Evolutionary conservation across 1,140 invertebrate genomes (phyloP).

Genomic region (Heliconius hewitsoni): DNA sequence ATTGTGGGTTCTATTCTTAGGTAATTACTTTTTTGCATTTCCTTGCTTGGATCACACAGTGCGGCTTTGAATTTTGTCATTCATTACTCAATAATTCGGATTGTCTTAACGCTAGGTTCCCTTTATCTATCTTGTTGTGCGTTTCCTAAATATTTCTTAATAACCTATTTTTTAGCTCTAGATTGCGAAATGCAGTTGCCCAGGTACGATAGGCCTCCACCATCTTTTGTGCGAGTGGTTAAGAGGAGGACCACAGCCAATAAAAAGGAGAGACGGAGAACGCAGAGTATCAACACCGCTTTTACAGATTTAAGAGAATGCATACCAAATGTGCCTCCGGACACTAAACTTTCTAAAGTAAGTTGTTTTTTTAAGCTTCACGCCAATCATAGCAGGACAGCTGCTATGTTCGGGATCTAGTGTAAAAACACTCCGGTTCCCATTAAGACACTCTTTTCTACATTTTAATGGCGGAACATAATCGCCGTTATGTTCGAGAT

Average conservation of each 20-base stretch:
- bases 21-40: no score
- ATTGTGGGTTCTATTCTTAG: no score
- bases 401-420: no score
- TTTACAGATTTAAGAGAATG: slow-evolving; percentile 95
- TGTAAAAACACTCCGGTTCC: no score
- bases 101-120: no score
- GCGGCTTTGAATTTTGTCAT: no score
- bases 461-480: neutral
- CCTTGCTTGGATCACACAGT: no score
- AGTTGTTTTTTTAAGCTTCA: slow-evolving; percentile 32
- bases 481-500: no score
- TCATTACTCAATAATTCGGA: no score
- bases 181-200: slow-evolving; percentile 71
- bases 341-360: slow-evolving; percentile 95
- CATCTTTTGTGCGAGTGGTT: slow-evolving; percentile 83
- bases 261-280: slow-evolving; percentile 95
- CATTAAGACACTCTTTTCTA: no score
- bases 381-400: neutral
- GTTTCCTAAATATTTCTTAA: neutral
- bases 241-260: slow-evolving; percentile 92
- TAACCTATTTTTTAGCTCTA: slow-evolving; percentile 42
- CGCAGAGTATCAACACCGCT: slow-evolving; percentile 97
- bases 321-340: slow-evolving; percentile 97
- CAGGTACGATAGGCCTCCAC: slow-evolving; percentile 62
- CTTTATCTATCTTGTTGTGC: no score